Conservation (phyloP, 2,797 vertebrate species). For the Eidolon dupreanum region DNA sequence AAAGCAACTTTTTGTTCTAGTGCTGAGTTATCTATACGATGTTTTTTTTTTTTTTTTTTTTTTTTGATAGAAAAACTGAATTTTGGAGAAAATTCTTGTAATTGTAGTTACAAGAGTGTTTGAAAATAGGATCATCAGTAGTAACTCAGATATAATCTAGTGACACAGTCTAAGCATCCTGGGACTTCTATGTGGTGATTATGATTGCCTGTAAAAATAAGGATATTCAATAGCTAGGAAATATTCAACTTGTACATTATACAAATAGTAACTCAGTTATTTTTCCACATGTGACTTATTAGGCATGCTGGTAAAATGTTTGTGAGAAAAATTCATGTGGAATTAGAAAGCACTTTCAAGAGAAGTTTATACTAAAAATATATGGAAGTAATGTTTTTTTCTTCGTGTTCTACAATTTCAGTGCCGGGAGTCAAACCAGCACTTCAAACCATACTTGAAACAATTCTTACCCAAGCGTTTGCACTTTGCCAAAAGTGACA, state of each 20-base stretch:
- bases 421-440: conserved; percentile 91
- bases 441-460: conserved; percentile 94
- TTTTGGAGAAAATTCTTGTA: neutral
- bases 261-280: neutral
- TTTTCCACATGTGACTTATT: conserved; percentile 14
- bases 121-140: neutral
- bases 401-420: conserved; percentile 83
- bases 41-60: conserved; percentile 3
- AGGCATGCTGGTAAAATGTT: neutral
- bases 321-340: neutral
- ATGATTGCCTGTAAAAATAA: neutral
- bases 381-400: neutral
- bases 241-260: neutral
- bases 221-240: neutral
- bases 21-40: neutral
- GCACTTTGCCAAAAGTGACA: conserved; percentile 91
- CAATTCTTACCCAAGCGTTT: conserved; percentile 94
- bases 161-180: neutral
- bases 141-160: neutral
- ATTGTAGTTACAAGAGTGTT: neutral
- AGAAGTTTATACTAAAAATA: neutral
- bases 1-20: neutral
- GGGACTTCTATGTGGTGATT: neutral
- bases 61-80: neutral
- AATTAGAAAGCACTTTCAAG: conserved; percentile 24